A percentile compares a stretch with the other conserved stretches of the same genome.
Conservation (phyloP, 2,113 vertebrate genomes). For the Toxotes chatareus region DNA sequence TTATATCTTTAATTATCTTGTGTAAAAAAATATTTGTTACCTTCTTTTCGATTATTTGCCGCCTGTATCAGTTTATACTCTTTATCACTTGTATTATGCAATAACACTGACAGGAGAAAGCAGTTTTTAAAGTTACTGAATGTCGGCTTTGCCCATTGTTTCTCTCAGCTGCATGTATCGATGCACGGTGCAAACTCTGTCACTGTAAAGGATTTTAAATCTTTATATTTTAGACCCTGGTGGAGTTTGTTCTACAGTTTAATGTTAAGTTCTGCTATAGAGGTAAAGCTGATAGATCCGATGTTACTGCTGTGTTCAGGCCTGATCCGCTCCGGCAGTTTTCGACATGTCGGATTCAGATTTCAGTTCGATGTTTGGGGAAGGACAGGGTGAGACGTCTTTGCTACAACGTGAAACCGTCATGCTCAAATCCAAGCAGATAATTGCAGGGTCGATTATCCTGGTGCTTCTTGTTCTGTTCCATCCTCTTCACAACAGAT, state of each 20-base stretch:
- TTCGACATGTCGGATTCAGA: no score
- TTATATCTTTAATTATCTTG: constrained; percentile 46
- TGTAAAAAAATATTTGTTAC: constrained; percentile 26
- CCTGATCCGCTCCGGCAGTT: not conserved
- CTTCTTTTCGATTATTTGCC: constrained; percentile 35
- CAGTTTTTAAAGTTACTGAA: not conserved
- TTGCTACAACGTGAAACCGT: not conserved
- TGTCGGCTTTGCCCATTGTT: constrained; percentile 3
- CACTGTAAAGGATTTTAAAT: constrained; percentile 26
- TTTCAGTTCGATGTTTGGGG: not conserved
- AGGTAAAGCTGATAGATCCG: constrained; percentile 22
- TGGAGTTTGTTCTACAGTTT: not conserved
- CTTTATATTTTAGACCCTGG: constrained; percentile 19
- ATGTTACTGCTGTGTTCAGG: not conserved
- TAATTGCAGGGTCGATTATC: no score
- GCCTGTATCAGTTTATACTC: constrained; percentile 34
- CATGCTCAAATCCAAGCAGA: not conserved
- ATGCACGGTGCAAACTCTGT: not conserved
- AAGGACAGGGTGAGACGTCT: not conserved
- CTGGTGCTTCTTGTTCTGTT: not conserved
- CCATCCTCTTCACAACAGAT: not conserved
- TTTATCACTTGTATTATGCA: constrained; percentile 49
- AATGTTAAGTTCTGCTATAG: constrained; percentile 8
- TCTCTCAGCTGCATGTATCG: not conserved
- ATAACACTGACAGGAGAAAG: constrained; percentile 27